phyloP scores from a whole-genome alignment of 2,113 vertebrate genomes.

The Circaetus gallicus region DNA sequence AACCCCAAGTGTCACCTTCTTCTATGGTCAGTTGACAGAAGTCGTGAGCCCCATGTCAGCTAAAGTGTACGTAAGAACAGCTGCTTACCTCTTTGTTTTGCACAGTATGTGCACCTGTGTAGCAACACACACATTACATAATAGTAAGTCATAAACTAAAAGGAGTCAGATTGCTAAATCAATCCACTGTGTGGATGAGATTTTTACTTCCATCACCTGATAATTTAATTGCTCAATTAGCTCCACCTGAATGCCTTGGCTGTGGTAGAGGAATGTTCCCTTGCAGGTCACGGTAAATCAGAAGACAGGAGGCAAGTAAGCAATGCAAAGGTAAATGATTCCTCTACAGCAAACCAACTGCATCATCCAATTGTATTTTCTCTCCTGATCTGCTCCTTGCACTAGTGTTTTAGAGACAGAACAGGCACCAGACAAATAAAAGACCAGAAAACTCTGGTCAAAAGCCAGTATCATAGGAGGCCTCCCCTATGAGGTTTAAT shows the following conservation, averaged over 20 bases:
- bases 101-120: background rate
- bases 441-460: background rate
- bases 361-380: background rate
- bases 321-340: background rate
- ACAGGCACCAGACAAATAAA: background rate
- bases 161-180: conserved; percentile 30
- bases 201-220: conserved; percentile 51
- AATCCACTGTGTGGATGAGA: background rate
- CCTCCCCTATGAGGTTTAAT: background rate
- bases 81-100: background rate
- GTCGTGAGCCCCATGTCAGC: background rate
- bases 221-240: conserved; percentile 48
- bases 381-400: background rate
- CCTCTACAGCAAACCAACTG: background rate
- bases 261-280: conserved; percentile 3
- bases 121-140: background rate
- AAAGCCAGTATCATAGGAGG: background rate
- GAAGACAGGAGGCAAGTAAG: background rate
- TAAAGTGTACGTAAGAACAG: background rate
- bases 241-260: background rate
- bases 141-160: conserved; percentile 1
- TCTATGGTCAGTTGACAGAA: background rate
- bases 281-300: background rate
- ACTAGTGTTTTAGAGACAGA: background rate
- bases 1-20: background rate